Percentiles rank a stretch among this genome's conserved stretches.
Conservation (phyloP, 2,888 invertebrate genomes). For the Minunthozetes semirufus region DNA sequence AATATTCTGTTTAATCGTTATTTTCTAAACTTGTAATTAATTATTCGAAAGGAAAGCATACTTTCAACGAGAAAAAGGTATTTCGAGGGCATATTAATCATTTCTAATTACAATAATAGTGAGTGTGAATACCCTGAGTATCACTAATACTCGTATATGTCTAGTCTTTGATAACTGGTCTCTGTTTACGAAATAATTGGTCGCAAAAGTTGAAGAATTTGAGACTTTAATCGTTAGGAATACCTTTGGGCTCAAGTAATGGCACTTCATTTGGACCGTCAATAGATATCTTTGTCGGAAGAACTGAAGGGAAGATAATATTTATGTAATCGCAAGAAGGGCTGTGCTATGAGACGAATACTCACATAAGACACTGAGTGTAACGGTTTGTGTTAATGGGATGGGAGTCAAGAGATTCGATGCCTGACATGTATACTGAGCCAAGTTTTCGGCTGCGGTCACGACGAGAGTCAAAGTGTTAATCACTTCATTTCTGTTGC, state of each 20-base stretch:
- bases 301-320: slow-evolving; percentile 37
- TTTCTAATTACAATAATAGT: too few relatives aligned
- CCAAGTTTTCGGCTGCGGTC: slow-evolving; percentile 47
- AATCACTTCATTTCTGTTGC: slow-evolving; percentile 44
- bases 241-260: slow-evolving; percentile 44
- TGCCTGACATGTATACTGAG: slow-evolving; percentile 48
- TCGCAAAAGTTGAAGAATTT: not conserved
- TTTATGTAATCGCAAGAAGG: not conserved
- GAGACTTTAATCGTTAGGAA: slow-evolving; percentile 38
- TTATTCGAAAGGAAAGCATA: too few relatives aligned
- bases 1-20: too few relatives aligned
- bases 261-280: slow-evolving; percentile 43
- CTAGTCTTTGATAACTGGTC: too few relatives aligned
- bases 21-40: too few relatives aligned
- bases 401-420: slow-evolving; percentile 43
- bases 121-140: too few relatives aligned
- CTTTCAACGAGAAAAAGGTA: too few relatives aligned
- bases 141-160: too few relatives aligned
- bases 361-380: slow-evolving; percentile 42
- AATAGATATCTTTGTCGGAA: slow-evolving; percentile 43
- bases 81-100: too few relatives aligned
- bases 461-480: slow-evolving; percentile 43
- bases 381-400: slow-evolving; percentile 39
- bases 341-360: not conserved
- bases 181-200: too few relatives aligned